Evolutionary conservation across 2,113 vertebrate genomes (phyloP).

Genomic region (Cyphomyrus discorhynchus): DNA sequence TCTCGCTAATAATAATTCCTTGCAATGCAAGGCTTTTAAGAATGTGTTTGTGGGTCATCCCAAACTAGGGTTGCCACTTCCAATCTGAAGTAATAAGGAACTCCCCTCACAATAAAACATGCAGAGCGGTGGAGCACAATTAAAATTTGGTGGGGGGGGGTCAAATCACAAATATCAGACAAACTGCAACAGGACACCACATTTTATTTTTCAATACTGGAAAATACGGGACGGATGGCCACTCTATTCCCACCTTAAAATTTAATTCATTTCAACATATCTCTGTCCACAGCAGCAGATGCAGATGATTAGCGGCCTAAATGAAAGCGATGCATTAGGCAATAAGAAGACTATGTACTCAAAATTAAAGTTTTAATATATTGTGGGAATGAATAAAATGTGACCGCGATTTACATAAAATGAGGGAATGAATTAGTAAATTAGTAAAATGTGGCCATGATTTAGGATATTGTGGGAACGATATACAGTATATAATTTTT

Average conservation of each 20-base stretch:
- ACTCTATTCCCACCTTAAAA: background rate
- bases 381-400: background rate
- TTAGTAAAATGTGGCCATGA: background rate
- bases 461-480: too few relatives aligned
- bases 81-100: too few relatives aligned
- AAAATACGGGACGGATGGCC: background rate
- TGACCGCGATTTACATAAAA: too few relatives aligned
- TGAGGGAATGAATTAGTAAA: too few relatives aligned
- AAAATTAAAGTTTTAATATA: background rate
- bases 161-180: too few relatives aligned
- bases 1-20: background rate
- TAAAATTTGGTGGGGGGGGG: too few relatives aligned
- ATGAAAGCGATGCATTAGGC: too few relatives aligned
- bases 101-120: too few relatives aligned
- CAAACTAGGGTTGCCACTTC: background rate
- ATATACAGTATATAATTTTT: background rate
- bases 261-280: background rate
- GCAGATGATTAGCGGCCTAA: background rate
- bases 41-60: background rate
- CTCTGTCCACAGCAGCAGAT: background rate
- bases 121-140: too few relatives aligned
- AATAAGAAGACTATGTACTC: background rate
- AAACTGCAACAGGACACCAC: too few relatives aligned
- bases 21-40: background rate
- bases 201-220: background rate